Evolutionary conservation across 2,113 vertebrate species (phyloP), one percentile per base, ranked within the genome.

Genomic region (Felis chaus): DNA sequence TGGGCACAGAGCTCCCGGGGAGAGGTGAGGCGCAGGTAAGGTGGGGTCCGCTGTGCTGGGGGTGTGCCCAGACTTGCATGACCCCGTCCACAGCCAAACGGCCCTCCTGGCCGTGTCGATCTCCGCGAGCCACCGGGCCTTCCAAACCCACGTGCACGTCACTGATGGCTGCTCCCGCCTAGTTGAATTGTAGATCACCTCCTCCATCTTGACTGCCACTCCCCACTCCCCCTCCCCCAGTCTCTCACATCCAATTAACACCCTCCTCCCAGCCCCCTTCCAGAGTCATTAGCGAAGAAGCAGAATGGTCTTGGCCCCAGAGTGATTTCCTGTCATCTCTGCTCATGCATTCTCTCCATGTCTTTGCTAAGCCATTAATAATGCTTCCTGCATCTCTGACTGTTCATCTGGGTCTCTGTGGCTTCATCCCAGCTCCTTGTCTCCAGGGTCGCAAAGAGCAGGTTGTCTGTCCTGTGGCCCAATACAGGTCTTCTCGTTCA

Each of bases 251-350:
- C 87, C 55, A 89, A 73, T 95, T 89, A 97, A 95, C 97, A 89
- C 78, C 82, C 82, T 79, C 81, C 65, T 55, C 36, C 63, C 63
- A 45, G 48, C 50, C 48, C 80, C 84, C 39, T 97, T 63, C 92
- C 57, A 39, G 1, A 86, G 93, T 94, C 95, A 83, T 96, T 89
- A 98, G 87, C 69, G 45, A 79, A 55, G 80, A 69, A 53, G 84
- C 95, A 96, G 91, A 86, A 57, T n/a, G 71, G 50, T n/a, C 88
- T 66, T 95, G 87, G 92, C 81, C 96, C 87, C 96, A 55, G 25
- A 94, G 94, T 85, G 97, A 95, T 92, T 96, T 81, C 94, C 95
- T 92, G 68, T 92, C 97, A 95, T 94, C 88, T 94, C 84, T 94
- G 89, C 80, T 97, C 84, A 74, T 97, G 96, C 76, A 97, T 66